These are phyloP conservation scores for Haliclona indistincta DNA, from an alignment of 37 sponge, comb jelly and placozoan species.

Conservation along the genomic window DNA sequence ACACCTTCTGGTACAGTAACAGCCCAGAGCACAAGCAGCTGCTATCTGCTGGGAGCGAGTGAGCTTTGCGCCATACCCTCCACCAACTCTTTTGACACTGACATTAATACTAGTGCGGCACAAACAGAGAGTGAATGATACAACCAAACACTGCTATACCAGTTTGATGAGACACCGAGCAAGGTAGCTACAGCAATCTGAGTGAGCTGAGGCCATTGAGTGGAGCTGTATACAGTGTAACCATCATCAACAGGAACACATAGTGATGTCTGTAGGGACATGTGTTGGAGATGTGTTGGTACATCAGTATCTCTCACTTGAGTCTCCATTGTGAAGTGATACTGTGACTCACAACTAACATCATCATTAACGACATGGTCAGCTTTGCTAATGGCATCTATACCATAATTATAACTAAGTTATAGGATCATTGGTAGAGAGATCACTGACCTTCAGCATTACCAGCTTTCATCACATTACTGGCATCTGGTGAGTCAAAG, in stretches of 20 bases:
- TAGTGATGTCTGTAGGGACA: constrained; percentile 32
- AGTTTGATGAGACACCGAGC: constrained; percentile 55
- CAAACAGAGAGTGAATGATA: neutral
- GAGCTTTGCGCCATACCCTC: constrained; percentile 70
- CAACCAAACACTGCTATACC: constrained; percentile 10
- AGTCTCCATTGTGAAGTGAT: constrained; percentile 81
- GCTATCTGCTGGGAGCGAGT: constrained; percentile 30
- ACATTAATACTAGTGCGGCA: constrained; percentile 77
- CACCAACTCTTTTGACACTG: constrained; percentile 67
- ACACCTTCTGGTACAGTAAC: constrained; percentile 46
- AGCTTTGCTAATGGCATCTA: constrained; percentile 59
- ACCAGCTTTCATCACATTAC: constrained; percentile 32
- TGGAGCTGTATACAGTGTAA: constrained; percentile 43
- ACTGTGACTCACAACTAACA: constrained; percentile 69
- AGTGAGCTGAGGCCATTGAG: constrained; percentile 47
- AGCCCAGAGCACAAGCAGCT: constrained; percentile 70
- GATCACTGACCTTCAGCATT: constrained; percentile 50
- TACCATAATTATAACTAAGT: neutral
- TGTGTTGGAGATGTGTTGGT: neutral
- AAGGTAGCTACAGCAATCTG: constrained; percentile 58
- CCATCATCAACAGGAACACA: constrained; percentile 62
- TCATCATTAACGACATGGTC: constrained; percentile 43
- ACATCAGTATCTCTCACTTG: constrained; percentile 25
- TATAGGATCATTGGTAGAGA: neutral
- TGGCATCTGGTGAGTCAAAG: constrained; percentile 18